phyloP scores from a whole-genome alignment of 2,113 vertebrate species.

The Anolis carolinensis region DNA sequence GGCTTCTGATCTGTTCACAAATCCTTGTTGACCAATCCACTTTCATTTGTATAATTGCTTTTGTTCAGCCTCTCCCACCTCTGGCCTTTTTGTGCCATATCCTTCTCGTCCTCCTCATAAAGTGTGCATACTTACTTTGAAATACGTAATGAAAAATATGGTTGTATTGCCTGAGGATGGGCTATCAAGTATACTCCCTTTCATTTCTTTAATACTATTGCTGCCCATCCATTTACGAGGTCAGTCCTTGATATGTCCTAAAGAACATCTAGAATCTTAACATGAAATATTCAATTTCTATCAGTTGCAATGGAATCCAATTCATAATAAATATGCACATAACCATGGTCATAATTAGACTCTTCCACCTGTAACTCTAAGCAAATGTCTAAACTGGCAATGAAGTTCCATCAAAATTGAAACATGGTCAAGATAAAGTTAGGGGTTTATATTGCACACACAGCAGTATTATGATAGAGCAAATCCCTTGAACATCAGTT shows the following conservation, averaged over 20 bases:
- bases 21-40: neutral
- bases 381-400: neutral
- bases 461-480: neutral
- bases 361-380: too few relatives aligned
- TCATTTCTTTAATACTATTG: neutral
- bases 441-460: neutral
- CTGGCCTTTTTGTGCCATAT: neutral
- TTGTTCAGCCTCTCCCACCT: rapidly evolving
- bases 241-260: neutral
- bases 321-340: neutral
- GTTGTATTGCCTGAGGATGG: neutral
- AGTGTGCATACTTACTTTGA: slow-evolving; percentile 33
- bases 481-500: neutral
- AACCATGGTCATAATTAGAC: neutral
- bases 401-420: neutral
- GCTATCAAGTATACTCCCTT: neutral
- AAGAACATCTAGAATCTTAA: neutral
- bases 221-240: neutral
- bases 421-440: neutral
- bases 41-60: neutral
- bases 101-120: neutral
- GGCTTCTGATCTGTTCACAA: neutral
- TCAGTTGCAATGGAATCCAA: neutral
- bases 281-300: neutral
- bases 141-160: neutral